Conservation (phyloP, 2,888 invertebrate genomes). For the Clistopyga incitator region DNA sequence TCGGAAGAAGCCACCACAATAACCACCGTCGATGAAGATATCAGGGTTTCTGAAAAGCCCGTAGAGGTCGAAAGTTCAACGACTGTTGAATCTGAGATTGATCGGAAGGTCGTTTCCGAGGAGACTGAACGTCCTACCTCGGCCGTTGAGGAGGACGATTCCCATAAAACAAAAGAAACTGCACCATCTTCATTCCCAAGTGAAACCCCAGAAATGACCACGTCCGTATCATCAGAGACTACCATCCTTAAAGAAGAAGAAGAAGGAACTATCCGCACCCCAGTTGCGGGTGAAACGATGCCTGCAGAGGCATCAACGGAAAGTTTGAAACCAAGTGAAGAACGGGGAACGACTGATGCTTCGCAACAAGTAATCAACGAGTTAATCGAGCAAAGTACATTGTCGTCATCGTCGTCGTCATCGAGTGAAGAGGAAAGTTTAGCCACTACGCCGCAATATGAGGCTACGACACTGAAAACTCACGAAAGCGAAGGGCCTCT, state of each 20-base stretch:
- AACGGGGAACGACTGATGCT: conserved; percentile 41
- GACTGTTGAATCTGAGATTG: background rate
- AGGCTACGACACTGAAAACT: conserved; percentile 43
- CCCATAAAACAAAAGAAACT: conserved; percentile 5
- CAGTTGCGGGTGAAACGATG: conserved; percentile 18
- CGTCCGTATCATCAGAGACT: conserved; percentile 41
- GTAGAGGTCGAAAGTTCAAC: conserved; percentile 39
- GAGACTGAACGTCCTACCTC: background rate
- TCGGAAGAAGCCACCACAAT: background rate
- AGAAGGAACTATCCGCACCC: conserved; percentile 41
- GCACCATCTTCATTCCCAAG: conserved; percentile 10
- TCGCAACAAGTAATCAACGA: conserved; percentile 16
- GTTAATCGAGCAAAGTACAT: conserved; percentile 34
- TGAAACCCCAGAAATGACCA: conserved; percentile 35
- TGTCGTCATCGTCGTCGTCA: conserved; percentile 21
- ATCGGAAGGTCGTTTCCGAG: background rate
- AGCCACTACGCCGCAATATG: conserved; percentile 33
- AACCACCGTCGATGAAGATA: background rate
- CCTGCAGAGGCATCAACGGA: conserved; percentile 29
- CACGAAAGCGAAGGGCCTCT: conserved; percentile 25
- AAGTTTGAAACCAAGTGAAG: conserved; percentile 14
- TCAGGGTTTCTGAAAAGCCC: background rate
- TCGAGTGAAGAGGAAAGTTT: conserved; percentile 44
- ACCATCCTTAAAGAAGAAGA: conserved; percentile 66
- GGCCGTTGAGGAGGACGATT: background rate